These are phyloP conservation scores for Troides aeacus DNA, from an alignment of 2,888 invertebrate genomes.

Conservation along the genomic window DNA sequence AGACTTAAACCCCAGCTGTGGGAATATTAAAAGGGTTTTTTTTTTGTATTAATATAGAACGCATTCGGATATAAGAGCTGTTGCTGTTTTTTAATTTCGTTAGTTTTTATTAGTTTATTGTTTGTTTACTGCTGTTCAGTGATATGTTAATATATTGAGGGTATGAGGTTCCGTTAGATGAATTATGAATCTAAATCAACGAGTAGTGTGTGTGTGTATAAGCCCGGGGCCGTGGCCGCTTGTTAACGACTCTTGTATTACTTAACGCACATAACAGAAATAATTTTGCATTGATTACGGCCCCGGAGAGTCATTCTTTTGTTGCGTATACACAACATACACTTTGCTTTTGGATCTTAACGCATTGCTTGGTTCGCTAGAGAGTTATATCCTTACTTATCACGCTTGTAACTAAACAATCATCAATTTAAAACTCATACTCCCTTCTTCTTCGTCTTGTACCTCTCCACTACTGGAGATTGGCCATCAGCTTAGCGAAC, in stretches of 20 bases:
- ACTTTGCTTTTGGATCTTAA: background rate
- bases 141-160: background rate
- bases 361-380: no score
- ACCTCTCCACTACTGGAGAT: no score
- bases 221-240: slow-evolving; percentile 6
- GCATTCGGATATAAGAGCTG: no score
- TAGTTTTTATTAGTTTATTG: background rate
- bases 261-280: slow-evolving; percentile 25
- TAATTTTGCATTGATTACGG: slow-evolving; percentile 24
- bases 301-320: slow-evolving; percentile 10
- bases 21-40: no score
- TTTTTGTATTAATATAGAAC: background rate
- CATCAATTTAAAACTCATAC: no score
- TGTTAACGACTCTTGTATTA: slow-evolving; percentile 14
- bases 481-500: no score
- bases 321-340: slow-evolving; percentile 8
- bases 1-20: no score
- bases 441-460: no score
- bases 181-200: slow-evolving; percentile 11
- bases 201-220: slow-evolving; percentile 14
- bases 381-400: no score
- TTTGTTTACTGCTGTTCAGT: background rate
- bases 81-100: background rate
- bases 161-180: background rate
- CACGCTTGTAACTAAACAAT: no score